Evolutionary conservation across 2,113 vertebrate genomes (phyloP), one percentile per base, ranked within the genome.

Genomic region (Mobula hypostoma): DNA sequence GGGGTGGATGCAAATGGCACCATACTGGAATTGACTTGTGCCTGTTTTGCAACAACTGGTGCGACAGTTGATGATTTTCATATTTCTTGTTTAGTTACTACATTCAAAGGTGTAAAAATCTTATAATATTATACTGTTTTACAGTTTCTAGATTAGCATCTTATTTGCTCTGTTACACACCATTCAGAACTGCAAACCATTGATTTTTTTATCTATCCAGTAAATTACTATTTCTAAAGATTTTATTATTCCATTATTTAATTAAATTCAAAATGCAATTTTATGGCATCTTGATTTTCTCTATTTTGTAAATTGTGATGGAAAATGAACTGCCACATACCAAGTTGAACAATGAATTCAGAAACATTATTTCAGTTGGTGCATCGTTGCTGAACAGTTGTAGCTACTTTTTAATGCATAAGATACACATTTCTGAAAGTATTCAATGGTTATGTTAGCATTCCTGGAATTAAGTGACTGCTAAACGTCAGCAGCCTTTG

Each of bases 181-280:
- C 70, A 93, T 76, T 93, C 66, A 72, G 40, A 93, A 93, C 91
- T 74, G 36, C 9, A 36, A 93, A 93, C 36, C 70, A 93, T 74
- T 74, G 90, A 92, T 74, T 74, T 74, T 74, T 93, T 76, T 93
- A 93, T 93, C 74, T 93, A 93, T 29, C 70, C 70, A 74, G 68
- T 56, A 93, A 93, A 93, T 76, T 27, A 76, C 91, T 93, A 74
- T 40, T 74, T 40, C 32, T 29, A 27, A 74, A 40, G 68, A 93
- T 74, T 93, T 21, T 93, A 93, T 93, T 93, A 90, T 76, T 56
- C 91, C 56, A 12, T 40, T 11, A 56, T 11, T 74, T 72, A 93
- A 93, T 93, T 93, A 48, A 93, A 93, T 93, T 93, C 68, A 93
- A 93, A 93, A 72, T 93, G 70, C 91, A 93, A 72, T 93, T 93